Evolutionary conservation across 2,113 vertebrate genomes (phyloP).

Genomic region (Myotis yumanensis): DNA sequence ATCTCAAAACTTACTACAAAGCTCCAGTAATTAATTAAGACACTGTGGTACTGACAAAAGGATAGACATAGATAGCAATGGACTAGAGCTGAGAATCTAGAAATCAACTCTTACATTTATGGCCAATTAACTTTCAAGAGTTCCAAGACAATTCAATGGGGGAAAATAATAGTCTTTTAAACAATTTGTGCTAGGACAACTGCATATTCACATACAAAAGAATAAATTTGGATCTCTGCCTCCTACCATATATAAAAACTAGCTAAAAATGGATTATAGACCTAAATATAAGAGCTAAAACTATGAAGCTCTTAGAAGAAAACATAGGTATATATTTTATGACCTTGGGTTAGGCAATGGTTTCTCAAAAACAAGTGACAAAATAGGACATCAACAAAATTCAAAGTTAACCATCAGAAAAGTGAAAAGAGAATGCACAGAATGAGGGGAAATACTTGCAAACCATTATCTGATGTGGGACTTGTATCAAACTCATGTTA

Average conservation of each 20-base stretch:
- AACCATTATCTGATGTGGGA: background rate
- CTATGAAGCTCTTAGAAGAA: background rate
- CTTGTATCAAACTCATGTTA: background rate
- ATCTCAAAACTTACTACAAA: background rate
- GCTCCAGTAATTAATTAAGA: background rate
- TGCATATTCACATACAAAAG: background rate
- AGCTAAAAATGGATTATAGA: background rate
- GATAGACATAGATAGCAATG: background rate
- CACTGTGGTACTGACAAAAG: background rate
- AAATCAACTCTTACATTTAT: background rate
- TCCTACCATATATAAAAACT: background rate
- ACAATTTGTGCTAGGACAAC: background rate
- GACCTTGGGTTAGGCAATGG: background rate
- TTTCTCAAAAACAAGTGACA: background rate
- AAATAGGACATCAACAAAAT: background rate
- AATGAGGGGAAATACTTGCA: background rate
- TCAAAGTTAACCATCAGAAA: slow-evolving; percentile 9
- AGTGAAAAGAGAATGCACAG: background rate
- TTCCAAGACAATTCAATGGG: background rate
- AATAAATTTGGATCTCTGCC: background rate
- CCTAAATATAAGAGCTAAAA: background rate
- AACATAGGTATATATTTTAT: background rate
- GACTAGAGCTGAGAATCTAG: background rate
- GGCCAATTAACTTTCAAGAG: background rate
- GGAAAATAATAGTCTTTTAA: background rate